Percentiles rank a stretch among this genome's conserved stretches.
Evolutionary conservation across 2,113 vertebrate species (phyloP).

Genomic region (Neogale vison): DNA sequence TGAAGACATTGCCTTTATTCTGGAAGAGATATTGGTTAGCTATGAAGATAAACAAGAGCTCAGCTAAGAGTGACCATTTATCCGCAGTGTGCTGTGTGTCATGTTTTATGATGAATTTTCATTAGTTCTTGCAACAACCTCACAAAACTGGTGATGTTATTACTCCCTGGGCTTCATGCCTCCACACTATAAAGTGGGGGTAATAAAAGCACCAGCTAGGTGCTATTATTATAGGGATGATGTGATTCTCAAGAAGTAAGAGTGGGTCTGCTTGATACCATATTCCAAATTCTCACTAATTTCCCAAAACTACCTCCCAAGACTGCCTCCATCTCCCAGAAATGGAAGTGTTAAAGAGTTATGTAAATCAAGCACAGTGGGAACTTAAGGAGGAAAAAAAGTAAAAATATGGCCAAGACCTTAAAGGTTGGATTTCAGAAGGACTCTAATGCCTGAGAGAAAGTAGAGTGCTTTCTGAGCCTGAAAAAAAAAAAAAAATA

Average conservation of each 20-base stretch:
- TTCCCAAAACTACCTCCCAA: background rate
- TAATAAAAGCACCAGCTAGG: background rate
- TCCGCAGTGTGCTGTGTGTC: fast-evolving
- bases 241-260: background rate
- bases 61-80: background rate
- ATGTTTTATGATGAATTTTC: background rate
- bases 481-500: background rate
- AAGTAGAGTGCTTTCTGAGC: background rate
- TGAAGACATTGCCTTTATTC: background rate
- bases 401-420: background rate
- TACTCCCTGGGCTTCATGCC: background rate
- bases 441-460: background rate
- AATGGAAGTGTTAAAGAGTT: background rate
- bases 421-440: background rate
- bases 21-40: background rate
- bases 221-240: background rate
- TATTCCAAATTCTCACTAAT: background rate
- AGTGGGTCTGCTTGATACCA: background rate
- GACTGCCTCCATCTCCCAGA: background rate
- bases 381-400: background rate
- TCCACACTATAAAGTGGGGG: background rate
- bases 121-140: background rate
- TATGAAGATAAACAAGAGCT: background rate
- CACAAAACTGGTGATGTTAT: background rate
- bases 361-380: background rate